phyloP scores from a whole-genome alignment of 1,140 invertebrate genomes.

The Uloborus diversus region DNA sequence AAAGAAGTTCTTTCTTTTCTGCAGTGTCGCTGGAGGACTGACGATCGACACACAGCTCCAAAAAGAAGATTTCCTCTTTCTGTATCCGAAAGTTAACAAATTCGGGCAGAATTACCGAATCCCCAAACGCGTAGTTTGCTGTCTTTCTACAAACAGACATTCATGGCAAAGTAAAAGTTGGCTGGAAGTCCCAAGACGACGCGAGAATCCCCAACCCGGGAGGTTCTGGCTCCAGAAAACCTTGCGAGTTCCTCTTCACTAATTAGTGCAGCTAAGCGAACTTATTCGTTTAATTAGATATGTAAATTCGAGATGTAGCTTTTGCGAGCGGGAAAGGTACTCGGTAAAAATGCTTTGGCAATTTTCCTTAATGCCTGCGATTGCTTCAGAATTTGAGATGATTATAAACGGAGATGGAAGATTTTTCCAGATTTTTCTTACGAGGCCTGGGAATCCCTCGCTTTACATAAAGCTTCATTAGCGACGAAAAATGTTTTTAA shows the following conservation, averaged over 20 bases:
- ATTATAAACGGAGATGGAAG: conserved; percentile 19
- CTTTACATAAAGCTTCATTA: conserved; percentile 51
- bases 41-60: too few species aligned
- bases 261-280: conserved; percentile 43
- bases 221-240: conserved; percentile 47
- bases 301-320: conserved; percentile 42
- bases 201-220: conserved; percentile 13
- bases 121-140: conserved; percentile 44
- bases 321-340: background rate
- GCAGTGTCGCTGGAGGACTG: too few species aligned
- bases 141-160: conserved; percentile 32
- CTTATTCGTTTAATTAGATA: conserved; percentile 53
- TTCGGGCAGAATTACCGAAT: conserved; percentile 41
- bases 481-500: conserved; percentile 26
- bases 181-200: conserved; percentile 1
- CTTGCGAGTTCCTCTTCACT: conserved; percentile 14
- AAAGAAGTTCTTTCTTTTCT: background rate
- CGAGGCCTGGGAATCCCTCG: background rate
- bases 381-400: conserved; percentile 36
- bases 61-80: conserved; percentile 14
- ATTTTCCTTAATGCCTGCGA: conserved; percentile 28
- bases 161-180: conserved; percentile 27
- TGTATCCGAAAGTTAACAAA: conserved; percentile 52
- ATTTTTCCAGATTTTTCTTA: conserved; percentile 46
- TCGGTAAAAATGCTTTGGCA: background rate